Base-by-base conservation (phyloP, 1,140 invertebrate species). In the Camponotus pennsylvanicus region DNA sequence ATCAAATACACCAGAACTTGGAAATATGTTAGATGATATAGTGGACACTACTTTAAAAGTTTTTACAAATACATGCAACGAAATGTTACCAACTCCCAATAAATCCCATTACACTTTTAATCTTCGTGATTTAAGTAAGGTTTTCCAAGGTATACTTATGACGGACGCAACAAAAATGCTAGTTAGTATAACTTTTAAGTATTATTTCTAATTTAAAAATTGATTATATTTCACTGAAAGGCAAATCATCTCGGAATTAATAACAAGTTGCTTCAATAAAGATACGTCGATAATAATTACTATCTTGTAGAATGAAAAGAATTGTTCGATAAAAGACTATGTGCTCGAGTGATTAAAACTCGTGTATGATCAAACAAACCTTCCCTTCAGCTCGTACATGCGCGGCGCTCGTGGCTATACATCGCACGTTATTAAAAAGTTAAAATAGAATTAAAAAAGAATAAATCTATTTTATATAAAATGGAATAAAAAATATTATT, bases 91-190 rank as follows among this genome's bases (percentile, higher is more conserved):
- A 0, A 97, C 96, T 0, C 97, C 97, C 0, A 94, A 96, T 34
- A 97, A 97, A 92, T 97, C 96, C 0, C 97, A 98, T 92, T 97
- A 97, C 87, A 96, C 97, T 5, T 97, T 97, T 88, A 97, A 97
- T 93, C 93, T 97, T 83, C 93, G 97, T 78, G 96, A 97, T 92
- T 95, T 97, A 45, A 96, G 96, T 92, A 96, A 98, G 91, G 97
- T 98, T 15, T 97, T 98, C 91, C 97, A 98, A 92, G 98, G 98
- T 1, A 95, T 97, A 15, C 92, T 97, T 8, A 97, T 97, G 96
- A 93, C 96, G 85, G 95, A 96, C 18, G 95, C 96, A 0, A 83
- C 90, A 21, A 88, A 90, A 34, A 92, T 97, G 0, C 91, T 95
- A 88, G 96, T 96, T 87, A 89, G 83, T 88, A 34, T 57, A 59